Percentiles rank a stretch among this genome's conserved stretches.
Conservation (phyloP, 1,140 invertebrate species). For the Melanaphis sacchari region DNA sequence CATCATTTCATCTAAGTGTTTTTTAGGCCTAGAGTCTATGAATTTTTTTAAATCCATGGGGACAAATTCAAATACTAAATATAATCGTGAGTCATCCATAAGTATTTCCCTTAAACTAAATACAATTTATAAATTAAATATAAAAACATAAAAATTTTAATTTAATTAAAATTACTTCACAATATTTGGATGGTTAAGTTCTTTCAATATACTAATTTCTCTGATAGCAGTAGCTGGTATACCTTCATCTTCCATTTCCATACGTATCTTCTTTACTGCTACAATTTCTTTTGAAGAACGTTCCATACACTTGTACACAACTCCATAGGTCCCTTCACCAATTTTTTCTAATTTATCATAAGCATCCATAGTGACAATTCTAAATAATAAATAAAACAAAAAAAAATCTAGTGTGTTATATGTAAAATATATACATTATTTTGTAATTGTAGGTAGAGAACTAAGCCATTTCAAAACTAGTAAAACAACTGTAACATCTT, state of each 20-base stretch:
- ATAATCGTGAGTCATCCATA: slow-evolving; percentile 72
- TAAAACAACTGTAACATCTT: too few species aligned
- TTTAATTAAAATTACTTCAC: slow-evolving; percentile 67
- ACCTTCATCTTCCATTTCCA: slow-evolving; percentile 93
- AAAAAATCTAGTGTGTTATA: too few species aligned
- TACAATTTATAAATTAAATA: neutral
- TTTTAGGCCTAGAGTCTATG: slow-evolving; percentile 83
- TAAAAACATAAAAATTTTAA: neutral
- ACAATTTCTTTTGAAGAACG: slow-evolving; percentile 88
- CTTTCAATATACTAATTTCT: slow-evolving; percentile 92
- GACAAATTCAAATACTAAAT: slow-evolving; percentile 97
- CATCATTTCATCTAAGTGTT: slow-evolving; percentile 72
- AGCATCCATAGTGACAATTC: slow-evolving; percentile 77
- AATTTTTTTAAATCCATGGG: slow-evolving; percentile 98
- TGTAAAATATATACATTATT: too few species aligned
- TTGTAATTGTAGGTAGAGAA: too few species aligned
- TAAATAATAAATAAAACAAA: neutral
- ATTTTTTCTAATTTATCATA: slow-evolving; percentile 95
- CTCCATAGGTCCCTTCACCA: slow-evolving; percentile 94
- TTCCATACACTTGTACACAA: slow-evolving; percentile 89
- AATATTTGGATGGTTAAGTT: slow-evolving; percentile 90
- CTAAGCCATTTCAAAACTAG: too few species aligned
- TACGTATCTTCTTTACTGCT: slow-evolving; percentile 95
- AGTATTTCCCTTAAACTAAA: slow-evolving; percentile 69
- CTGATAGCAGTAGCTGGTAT: slow-evolving; percentile 93